phyloP scores from a whole-genome alignment of 2,888 invertebrate genomes.

The Galerucella calmariensis region DNA sequence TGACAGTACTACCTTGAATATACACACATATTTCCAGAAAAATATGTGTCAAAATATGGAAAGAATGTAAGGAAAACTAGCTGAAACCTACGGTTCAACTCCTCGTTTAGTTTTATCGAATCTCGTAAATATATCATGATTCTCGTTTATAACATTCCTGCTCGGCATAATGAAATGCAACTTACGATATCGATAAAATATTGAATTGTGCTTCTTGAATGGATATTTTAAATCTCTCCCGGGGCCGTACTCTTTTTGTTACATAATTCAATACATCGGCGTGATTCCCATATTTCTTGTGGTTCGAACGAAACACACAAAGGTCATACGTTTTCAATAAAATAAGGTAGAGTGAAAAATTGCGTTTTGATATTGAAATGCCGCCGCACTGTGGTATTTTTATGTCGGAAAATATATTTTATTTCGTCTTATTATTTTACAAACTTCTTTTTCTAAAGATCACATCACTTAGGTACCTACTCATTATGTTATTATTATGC shows the following conservation, averaged over 20 bases:
- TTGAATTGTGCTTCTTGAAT: neutral
- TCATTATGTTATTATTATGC: too few relatives aligned
- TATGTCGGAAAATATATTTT: neutral
- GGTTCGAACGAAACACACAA: neutral
- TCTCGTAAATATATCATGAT: neutral
- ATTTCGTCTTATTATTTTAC: neutral
- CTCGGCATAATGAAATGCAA: neutral
- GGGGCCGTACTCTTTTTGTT: neutral
- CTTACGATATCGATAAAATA: slow-evolving; percentile 2
- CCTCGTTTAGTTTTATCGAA: neutral
- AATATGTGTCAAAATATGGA: too few relatives aligned
- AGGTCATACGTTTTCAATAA: slow-evolving; percentile 2
- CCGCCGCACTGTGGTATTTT: neutral
- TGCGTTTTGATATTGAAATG: slow-evolving; percentile 1
- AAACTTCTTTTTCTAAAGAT: neutral
- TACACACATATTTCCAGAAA: too few relatives aligned
- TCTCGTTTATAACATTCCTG: neutral
- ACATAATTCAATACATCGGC: neutral
- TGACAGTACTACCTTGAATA: too few relatives aligned
- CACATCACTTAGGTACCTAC: neutral
- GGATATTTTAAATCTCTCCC: slow-evolving; percentile 2
- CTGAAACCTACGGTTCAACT: neutral
- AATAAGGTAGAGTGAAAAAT: neutral
- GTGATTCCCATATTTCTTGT: neutral
- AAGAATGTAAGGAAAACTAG: too few relatives aligned